Conservation (phyloP, 2,888 invertebrate genomes). For the Hypolimnas misippus region DNA sequence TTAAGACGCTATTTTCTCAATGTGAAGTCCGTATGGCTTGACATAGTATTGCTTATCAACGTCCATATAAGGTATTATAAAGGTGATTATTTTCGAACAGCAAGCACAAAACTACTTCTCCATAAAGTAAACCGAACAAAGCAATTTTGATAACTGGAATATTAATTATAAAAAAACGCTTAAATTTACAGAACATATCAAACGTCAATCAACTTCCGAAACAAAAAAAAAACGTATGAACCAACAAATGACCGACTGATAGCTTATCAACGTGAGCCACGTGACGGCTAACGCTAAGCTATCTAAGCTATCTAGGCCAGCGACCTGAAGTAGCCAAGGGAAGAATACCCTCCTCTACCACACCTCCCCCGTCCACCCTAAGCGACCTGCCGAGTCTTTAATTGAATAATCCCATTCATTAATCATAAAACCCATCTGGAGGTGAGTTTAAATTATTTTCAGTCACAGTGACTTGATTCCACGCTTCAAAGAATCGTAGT, state of each 20-base stretch:
- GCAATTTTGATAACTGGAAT: too few relatives aligned
- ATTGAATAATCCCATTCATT: slow-evolving; percentile 84
- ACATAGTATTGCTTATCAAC: too few relatives aligned
- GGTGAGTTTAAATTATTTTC: slow-evolving; percentile 79
- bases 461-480: slow-evolving; percentile 52
- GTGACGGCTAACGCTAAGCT: slow-evolving; percentile 29
- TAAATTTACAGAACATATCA: too few relatives aligned
- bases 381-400: slow-evolving; percentile 79
- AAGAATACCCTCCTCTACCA: slow-evolving; percentile 46
- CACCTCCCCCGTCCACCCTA: slow-evolving; percentile 46
- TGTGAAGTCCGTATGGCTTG: too few relatives aligned
- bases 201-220: too few relatives aligned
- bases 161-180: too few relatives aligned
- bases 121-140: too few relatives aligned
- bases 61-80: too few relatives aligned
- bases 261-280: slow-evolving; percentile 10
- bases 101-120: too few relatives aligned
- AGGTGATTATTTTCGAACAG: too few relatives aligned
- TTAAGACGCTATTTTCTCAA: too few relatives aligned
- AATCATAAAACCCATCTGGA: slow-evolving; percentile 79
- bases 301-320: slow-evolving; percentile 49
- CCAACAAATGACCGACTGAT: neutral
- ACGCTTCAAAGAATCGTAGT: slow-evolving; percentile 39
- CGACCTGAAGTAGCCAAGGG: slow-evolving; percentile 58
- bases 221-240: neutral